Evolutionary conservation across 2,888 invertebrate genomes (phyloP), one percentile per base, ranked within the genome.

Genomic region (Sesia bembeciformis): DNA sequence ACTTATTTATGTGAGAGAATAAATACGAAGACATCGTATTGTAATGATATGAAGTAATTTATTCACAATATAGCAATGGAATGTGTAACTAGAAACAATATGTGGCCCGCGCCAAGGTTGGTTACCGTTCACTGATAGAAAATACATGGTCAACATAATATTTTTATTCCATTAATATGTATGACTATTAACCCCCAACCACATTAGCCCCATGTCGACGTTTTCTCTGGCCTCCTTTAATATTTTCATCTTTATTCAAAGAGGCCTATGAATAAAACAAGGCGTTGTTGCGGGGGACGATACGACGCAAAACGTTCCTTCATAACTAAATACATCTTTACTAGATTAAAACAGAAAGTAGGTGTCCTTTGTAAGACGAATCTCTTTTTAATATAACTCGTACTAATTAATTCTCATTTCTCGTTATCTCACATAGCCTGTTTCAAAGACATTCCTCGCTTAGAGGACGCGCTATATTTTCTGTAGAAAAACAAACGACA

Each of bases 161-260:
- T 72, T 76, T 77, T 68, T 76, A 76, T 70, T 62, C 60, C 70
- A 84, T 87, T 75, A 86, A 86, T 85, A 85, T 85, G 76, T 79
- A 85, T 82, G 81, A 78, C 77, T 78, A 82, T 84, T 83, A 84
- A 80, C 80, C 76, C 72, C 62, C 66, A 64, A 72, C 70, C 75
- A 78, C 76, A 80, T 84, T 83, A 84, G 77, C 78, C 73, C 66
- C 63, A 66, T 70, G 78, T 73, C 71, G 67, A 68, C 74, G 66
- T 77, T 82, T 80, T 76, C 77, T 74, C 72, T 73, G 72, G 72
- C 66, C 73, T 68, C 73, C 76, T 81, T 84, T 86, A 84, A 86
- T 87, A 86, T 85, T 87, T 85, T 81, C 87, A 88, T 88, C 85
- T 88, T 87, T 87, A 87, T 88, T 87, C 87, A 86, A 84, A 85